Percentiles rank a stretch among this genome's conserved stretches.
Evolutionary conservation across 2,888 invertebrate species (phyloP).

Genomic region (Disparrhopalites patrizii): DNA sequence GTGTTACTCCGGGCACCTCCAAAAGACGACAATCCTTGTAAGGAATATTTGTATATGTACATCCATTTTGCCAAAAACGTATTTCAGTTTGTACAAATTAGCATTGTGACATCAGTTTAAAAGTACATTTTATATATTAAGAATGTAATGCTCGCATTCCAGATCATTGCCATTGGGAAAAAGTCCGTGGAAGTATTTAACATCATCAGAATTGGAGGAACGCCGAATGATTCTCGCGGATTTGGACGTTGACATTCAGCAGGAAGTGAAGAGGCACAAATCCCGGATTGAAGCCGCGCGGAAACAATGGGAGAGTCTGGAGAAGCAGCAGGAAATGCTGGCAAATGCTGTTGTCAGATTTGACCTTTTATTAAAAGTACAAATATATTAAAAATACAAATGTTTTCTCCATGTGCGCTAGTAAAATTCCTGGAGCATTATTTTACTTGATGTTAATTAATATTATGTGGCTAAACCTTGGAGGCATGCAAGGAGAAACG

Average conservation of each 20-base stretch:
- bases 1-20: too few species aligned
- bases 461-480: too few species aligned
- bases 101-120: too few species aligned
- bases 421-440: too few species aligned
- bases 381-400: too few species aligned
- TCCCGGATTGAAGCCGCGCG: not conserved
- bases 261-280: not conserved
- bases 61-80: too few species aligned
- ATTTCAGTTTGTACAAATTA: too few species aligned
- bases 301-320: slow-evolving; percentile 5
- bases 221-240: not conserved
- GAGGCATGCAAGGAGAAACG: slow-evolving; percentile 6
- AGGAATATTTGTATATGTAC: too few species aligned
- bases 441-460: too few species aligned
- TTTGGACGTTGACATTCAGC: not conserved
- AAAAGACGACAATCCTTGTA: too few species aligned
- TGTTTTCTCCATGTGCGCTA: not conserved
- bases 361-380: not conserved
- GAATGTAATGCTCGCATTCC: not conserved
- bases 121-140: too few species aligned
- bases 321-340: not conserved
- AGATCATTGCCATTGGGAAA: not conserved
- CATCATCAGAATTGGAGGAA: not conserved
- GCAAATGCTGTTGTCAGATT: not conserved
- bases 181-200: slow-evolving; percentile 10